Base-by-base conservation (phyloP, 1,140 invertebrate species). In the Drosophila melanica region DNA sequence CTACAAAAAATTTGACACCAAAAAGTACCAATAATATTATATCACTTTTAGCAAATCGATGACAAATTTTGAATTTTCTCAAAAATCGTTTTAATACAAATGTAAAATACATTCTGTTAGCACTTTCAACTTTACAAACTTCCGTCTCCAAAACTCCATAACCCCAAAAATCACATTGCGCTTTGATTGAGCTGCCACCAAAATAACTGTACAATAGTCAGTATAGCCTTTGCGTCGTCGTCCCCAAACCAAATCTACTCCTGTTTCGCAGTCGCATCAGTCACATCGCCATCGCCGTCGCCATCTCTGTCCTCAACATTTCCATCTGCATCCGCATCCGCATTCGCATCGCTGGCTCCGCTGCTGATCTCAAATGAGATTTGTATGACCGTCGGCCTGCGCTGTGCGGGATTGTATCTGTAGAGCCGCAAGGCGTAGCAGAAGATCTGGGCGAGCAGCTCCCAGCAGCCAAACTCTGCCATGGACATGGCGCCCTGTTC, bases 171-270 rank as follows among this genome's bases (percentile, higher is more conserved):
- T 91, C 90, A 91, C 90, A 91, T 79, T 91, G 79, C 86, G 90
- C 90, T 91, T 91, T 91, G 90, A 91, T 90, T 90, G 90, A 91
- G 90, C 90, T 81, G 75, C 76, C 65, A 70, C 64, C 74, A 63
- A 68, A 55, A 54, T 54, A 71, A 71, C 54, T 73, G 62, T 67
- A 74, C 74, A 77, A 48, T 68, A 69, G 66, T 42, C 42, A 57
- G 37, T 60, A 27, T 54, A 70, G 60, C 65, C 44, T 39, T 44
- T 55, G 41, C 23, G 33, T 64, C 23, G 33, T 64, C 23, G 33
- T 60, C 42, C 70, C 42, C 33, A 42, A n/a, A 16, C 18, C 20
- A 50, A 48, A 60, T 79, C 42, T 82, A 86, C 48, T 86, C 64
- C 20, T 48, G 63, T 48, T 79, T 85, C 12, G 51, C 37, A 35